Evolutionary conservation across 2,797 vertebrate species (phyloP), one percentile per base, ranked within the genome.

Genomic region (Euthynnus affinis): DNA sequence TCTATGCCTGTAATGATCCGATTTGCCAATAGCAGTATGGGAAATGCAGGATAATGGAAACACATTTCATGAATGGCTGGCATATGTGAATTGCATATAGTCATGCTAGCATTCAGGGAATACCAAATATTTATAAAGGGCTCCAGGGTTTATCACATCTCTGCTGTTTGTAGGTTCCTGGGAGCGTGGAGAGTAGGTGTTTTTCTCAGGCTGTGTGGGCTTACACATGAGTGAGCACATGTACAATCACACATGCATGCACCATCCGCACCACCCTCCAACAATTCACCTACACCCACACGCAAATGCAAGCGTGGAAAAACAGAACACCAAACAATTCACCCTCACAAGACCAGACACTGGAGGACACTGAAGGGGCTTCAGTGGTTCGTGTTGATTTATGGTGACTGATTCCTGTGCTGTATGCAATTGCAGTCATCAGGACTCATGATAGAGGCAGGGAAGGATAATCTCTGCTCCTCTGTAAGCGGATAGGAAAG

Each of bases 391-490:
- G 8, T 48, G 44, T n/a, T 77, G 77, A 81, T 76, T 82, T 80
- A 75, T 70, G 69, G 58, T n/a, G 34, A 76, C 46, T 61, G 58
- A 85, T 52, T 78, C 27, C 25, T 48, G 32, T 52, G 52, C 59
- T 7, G 3, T 20, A 49, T 20, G 23, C 37, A 81, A 76, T 18
- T 69, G 52, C 46, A 69, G 27, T 57, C 53, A 51, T 84, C 64
- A 72, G 56, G 49, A 71, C 63, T 82, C 77, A 86, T 84, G 83
- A 87, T n/a, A 70, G 12, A 66, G 58, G 51, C 76, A 62, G 34
- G 68, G 49, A 70, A 49, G 66, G 65, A 88, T 83, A 81, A 91
- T 88, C 63, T 87, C 63, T 73, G 71, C 65, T 87, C 76, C 9
- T 64, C 72, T 71, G n/a, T 82, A 83, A 91, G 27, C 63, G 10